Conservation (phyloP, 2,797 vertebrate species). For the Merluccius polli region DNA sequence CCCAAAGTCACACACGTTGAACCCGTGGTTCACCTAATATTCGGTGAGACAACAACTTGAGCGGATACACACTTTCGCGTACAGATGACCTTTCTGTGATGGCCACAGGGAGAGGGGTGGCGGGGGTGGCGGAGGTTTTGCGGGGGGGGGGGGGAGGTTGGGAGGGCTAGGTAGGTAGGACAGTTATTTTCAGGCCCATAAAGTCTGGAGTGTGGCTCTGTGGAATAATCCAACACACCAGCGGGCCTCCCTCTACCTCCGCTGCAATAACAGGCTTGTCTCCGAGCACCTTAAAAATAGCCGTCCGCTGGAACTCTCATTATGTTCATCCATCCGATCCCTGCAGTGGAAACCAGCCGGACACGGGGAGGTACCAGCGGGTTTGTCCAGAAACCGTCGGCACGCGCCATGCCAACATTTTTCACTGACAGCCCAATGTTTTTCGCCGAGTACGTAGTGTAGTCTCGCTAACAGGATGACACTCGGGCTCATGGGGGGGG, state of each 20-base stretch:
- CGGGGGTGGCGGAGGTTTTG: conserved; percentile 17
- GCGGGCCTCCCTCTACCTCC: conserved; percentile 58
- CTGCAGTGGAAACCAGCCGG: conserved; percentile 58
- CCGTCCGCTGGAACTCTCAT: conserved; percentile 67
- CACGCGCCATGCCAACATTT: conserved; percentile 35
- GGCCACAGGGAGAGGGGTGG: conserved; percentile 43
- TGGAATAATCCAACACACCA: conserved; percentile 66
- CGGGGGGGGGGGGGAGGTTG: conserved; percentile 23
- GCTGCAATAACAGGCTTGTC: conserved; percentile 60
- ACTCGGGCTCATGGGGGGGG: not conserved
- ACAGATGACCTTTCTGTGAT: conserved; percentile 67
- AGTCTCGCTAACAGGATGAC: conserved; percentile 27
- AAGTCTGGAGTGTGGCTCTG: conserved; percentile 66
- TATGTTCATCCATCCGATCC: conserved; percentile 64
- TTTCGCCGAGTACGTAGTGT: conserved; percentile 18
- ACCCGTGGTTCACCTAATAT: conserved; percentile 49
- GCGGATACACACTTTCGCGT: conserved; percentile 63
- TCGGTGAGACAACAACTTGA: conserved; percentile 55
- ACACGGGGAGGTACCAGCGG: conserved; percentile 41
- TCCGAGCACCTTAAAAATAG: conserved; percentile 61
- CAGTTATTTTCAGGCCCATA: conserved; percentile 73
- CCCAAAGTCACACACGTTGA: conserved; percentile 31
- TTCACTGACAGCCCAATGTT: conserved; percentile 34
- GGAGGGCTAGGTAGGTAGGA: conserved; percentile 51
- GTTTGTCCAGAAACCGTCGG: conserved; percentile 55